These are phyloP conservation scores for Pristionchus maxplancki DNA, from an alignment of 2,888 invertebrate genomes.

Conservation along the genomic window DNA sequence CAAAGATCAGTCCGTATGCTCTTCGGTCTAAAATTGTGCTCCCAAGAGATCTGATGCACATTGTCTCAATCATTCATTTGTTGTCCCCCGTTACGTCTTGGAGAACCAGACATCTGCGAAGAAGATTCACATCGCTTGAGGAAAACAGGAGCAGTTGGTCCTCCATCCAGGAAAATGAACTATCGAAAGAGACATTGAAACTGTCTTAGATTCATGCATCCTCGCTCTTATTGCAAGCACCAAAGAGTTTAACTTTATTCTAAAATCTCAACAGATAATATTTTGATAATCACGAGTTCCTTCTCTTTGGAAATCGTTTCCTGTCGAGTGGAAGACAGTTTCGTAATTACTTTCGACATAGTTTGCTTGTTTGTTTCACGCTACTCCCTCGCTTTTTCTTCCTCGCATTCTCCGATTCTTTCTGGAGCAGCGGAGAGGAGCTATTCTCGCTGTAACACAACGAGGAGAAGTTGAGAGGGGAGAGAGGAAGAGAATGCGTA, in stretches of 20 bases:
- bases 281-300: too few relatives aligned
- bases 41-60: too few relatives aligned
- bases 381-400: background rate
- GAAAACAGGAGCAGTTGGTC: background rate
- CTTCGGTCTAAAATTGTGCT: too few relatives aligned
- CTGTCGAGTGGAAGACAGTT: background rate
- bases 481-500: background rate
- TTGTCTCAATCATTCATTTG: too few relatives aligned
- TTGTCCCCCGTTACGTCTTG: background rate
- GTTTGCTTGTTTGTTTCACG: constrained; percentile 25
- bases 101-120: background rate
- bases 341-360: background rate
- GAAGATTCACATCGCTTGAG: background rate
- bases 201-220: too few relatives aligned
- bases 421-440: constrained; percentile 14
- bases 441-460: constrained; percentile 40
- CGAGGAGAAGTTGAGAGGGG: constrained; percentile 7
- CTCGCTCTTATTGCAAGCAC: too few relatives aligned
- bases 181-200: background rate
- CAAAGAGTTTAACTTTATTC: too few relatives aligned
- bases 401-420: constrained; percentile 2
- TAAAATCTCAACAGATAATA: too few relatives aligned
- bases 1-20: too few relatives aligned
- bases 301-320: background rate
- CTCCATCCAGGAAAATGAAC: background rate